phyloP scores from a whole-genome alignment of 2,797 vertebrate genomes.

The Phataginus tricuspis region DNA sequence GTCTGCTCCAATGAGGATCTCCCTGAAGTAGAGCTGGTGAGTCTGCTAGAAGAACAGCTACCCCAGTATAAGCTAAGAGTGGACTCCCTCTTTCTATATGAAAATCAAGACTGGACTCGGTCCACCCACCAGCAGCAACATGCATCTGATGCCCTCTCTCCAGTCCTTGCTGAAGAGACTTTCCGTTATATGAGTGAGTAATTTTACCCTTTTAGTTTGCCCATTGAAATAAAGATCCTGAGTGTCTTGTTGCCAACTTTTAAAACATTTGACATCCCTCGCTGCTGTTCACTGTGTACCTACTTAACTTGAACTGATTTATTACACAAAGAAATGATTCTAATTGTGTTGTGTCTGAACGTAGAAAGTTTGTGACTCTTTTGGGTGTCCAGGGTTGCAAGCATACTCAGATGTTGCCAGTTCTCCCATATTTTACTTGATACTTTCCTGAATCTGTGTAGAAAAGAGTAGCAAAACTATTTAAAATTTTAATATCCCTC shows the following conservation, averaged over 20 bases:
- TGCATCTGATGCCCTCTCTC: constrained; percentile 85
- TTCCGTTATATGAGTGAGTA: constrained; percentile 97
- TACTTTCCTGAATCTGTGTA: constrained; percentile 39
- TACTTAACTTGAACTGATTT: neutral
- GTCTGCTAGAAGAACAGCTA: constrained; percentile 88
- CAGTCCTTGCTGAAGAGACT: constrained; percentile 91
- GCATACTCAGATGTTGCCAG: neutral
- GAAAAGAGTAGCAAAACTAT: neutral
- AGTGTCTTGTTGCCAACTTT: neutral
- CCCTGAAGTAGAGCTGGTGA: constrained; percentile 88
- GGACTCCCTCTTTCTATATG: constrained; percentile 93
- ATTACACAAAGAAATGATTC: neutral
- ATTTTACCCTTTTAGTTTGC: neutral
- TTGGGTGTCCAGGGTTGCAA: neutral
- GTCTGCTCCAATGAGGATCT: constrained; percentile 88
- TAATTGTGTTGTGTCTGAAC: neutral
- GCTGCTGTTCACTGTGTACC: neutral
- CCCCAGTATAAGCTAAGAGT: constrained; percentile 88
- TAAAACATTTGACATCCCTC: neutral
- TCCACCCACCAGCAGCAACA: constrained; percentile 86
- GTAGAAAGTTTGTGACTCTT: neutral
- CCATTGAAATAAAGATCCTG: neutral
- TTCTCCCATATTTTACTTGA: neutral
- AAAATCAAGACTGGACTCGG: constrained; percentile 92
- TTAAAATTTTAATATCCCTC: neutral